phyloP scores from a whole-genome alignment of 2,113 vertebrate species.

The Gambusia holbrooki region DNA sequence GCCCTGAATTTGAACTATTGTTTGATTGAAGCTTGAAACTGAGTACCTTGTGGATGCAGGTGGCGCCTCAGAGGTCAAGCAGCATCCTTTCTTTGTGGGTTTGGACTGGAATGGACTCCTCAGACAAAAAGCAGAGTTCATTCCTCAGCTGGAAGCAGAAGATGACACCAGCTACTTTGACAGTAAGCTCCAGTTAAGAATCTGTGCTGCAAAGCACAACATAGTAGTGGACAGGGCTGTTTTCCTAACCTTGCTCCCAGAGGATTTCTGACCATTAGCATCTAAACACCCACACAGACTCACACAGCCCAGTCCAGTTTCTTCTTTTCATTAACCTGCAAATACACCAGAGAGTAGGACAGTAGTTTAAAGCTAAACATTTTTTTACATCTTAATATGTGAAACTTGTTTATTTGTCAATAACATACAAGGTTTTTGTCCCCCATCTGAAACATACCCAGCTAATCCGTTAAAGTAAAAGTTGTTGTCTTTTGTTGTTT shows the following conservation, averaged over 20 bases:
- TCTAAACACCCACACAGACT: neutral
- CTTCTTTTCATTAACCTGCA: neutral
- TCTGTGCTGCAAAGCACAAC: neutral
- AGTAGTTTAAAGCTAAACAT: neutral
- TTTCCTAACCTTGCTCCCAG: too few species aligned
- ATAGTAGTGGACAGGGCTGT: too few species aligned
- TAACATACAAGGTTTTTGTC: neutral
- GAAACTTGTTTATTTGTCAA: neutral
- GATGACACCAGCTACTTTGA: constrained; percentile 99
- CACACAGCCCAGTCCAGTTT: neutral
- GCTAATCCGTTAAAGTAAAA: neutral
- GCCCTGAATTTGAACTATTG: neutral
- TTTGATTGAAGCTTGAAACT: constrained; percentile 2
- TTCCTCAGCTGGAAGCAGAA: constrained; percentile 94
- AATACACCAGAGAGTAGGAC: neutral
- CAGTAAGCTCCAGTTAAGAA: constrained; percentile 80
- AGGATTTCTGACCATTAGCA: too few species aligned
- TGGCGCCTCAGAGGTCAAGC: constrained; percentile 91
- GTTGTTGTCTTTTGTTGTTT: neutral
- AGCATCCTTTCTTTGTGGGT: constrained; percentile 89
- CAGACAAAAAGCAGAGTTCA: constrained; percentile 95
- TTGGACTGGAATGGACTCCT: constrained; percentile 96
- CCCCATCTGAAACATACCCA: neutral
- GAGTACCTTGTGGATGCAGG: constrained; percentile 72
- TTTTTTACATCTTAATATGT: neutral